Evolutionary conservation across 2,113 vertebrate genomes (phyloP), one percentile per base, ranked within the genome.

Genomic region (Silurus meridionalis): DNA sequence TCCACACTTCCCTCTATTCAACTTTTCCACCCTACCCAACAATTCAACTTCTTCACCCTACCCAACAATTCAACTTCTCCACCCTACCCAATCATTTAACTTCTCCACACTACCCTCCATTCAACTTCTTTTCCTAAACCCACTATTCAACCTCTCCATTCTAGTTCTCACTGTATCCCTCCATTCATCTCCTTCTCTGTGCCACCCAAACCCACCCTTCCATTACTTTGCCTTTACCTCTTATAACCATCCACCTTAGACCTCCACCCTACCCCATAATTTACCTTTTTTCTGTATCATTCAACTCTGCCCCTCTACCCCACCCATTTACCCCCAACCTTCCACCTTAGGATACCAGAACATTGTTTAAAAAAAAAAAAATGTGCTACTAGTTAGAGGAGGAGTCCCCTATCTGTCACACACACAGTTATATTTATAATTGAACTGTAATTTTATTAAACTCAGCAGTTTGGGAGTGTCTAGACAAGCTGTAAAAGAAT

Each of bases 341-440:
- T 37, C 37, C 37, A 37, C 37, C 2, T 37, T 37, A 37, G 37
- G 37, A 37, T 37, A 37, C 37, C 37, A 37, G 37, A 37, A 37
- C 37, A 37, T 37, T 37, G 37, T 37, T 3, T 37, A 37, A 37
- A 37, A 37, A 37, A 37, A n/a, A n/a, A 37, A 2, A 37, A 2
- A 11, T 67, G n/a, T 67, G 64, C n/a, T 67, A 28, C 11, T 25
- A 69, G 13, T 69, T 69, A 28, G 28, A 28, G 2, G 5, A 28
- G 13, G n/a, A 69, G 28, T 37, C 13, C 7, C 74, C 28, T 80
- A 6, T 80, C 63, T 60, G 63, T 71, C 13, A 67, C 64, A 67
- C 64, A 67, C 64, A 67, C 64, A 67, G 25, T 69, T 69, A 11
- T 69, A 37, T 69, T 37, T 69, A 69, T 37, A 69, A 69, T 69